A percentile compares a stretch with the other conserved stretches of the same genome.
phyloP scores from a whole-genome alignment of 2,888 invertebrate genomes.

The Drosophila rubida region DNA sequence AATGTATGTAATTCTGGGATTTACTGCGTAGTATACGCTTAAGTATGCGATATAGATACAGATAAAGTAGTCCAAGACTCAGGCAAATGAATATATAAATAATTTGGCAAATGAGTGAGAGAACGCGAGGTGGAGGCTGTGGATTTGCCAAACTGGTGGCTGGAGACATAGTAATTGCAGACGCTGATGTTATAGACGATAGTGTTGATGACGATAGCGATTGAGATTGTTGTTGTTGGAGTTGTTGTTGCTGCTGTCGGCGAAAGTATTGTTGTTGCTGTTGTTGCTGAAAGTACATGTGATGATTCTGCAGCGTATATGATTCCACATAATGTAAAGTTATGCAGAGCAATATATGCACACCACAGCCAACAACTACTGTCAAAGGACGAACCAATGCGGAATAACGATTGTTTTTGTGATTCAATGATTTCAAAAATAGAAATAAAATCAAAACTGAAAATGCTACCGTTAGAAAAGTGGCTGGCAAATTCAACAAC shows the following conservation, averaged over 20 bases:
- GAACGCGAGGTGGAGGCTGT: conserved; percentile 85
- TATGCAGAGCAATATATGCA: conserved; percentile 92
- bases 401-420: conserved; percentile 89
- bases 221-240: conserved; percentile 52
- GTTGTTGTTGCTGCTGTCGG: conserved; percentile 62
- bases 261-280: conserved; percentile 78
- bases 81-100: conserved; percentile 94
- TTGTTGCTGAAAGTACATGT: conserved; percentile 82
- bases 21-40: conserved; percentile 91
- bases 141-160: conserved; percentile 66
- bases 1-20: conserved; percentile 91
- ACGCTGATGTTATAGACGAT: conserved; percentile 59
- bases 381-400: conserved; percentile 91
- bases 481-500: conserved; percentile 93
- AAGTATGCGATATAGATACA: conserved; percentile 92
- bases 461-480: conserved; percentile 95
- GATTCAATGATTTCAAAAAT: conserved; percentile 91
- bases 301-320: conserved; percentile 83
- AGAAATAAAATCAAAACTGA: conserved; percentile 94
- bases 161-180: conserved; percentile 50
- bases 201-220: conserved; percentile 48
- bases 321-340: conserved; percentile 92
- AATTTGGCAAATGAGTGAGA: conserved; percentile 92
- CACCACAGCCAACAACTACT: conserved; percentile 90
- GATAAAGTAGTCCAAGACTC: conserved; percentile 92